A percentile compares a stretch with the other conserved stretches of the same genome.
These are phyloP conservation scores for Erpetoichthys calabaricus DNA, from an alignment of 2,797 vertebrate genomes.

Conservation along the genomic window DNA sequence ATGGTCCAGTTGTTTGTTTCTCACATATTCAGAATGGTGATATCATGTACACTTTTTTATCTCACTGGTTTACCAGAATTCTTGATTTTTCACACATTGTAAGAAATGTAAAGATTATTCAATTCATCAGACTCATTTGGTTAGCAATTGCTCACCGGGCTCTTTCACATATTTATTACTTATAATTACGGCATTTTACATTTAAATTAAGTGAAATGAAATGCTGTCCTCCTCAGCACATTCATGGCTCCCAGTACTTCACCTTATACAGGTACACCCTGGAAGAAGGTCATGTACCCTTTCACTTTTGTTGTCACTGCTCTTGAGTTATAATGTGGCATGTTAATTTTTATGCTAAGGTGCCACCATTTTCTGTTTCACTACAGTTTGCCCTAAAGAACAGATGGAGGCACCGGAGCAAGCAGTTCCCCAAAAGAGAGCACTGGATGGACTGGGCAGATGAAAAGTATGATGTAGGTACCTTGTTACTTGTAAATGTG, in stretches of 20 bases:
- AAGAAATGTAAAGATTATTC: not conserved
- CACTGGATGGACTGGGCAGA: slow-evolving; percentile 96
- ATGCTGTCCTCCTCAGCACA: not conserved
- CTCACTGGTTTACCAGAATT: not conserved
- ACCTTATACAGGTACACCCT: too few relatives aligned
- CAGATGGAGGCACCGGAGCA: slow-evolving; percentile 65
- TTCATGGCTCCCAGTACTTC: not conserved
- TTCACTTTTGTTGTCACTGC: too few relatives aligned
- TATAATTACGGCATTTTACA: too few relatives aligned
- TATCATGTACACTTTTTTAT: not conserved
- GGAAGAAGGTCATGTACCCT: too few relatives aligned
- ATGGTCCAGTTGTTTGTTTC: not conserved
- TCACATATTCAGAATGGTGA: not conserved
- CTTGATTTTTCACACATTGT: not conserved
- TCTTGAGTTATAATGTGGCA: too few relatives aligned
- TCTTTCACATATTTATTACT: too few relatives aligned
- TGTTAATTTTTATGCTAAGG: too few relatives aligned
- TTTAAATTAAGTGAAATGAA: too few relatives aligned
- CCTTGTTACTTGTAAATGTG: fast-evolving
- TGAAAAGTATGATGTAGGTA: slow-evolving; percentile 74
- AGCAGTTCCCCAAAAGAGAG: slow-evolving; percentile 53
- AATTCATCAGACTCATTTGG: not conserved
- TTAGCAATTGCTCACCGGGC: too few relatives aligned
- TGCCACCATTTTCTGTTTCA: not conserved
- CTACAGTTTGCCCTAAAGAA: slow-evolving; percentile 78